Evolutionary conservation across 2,797 vertebrate species (phyloP), one percentile per base, ranked within the genome.

Genomic region (Spea hammondii): DNA sequence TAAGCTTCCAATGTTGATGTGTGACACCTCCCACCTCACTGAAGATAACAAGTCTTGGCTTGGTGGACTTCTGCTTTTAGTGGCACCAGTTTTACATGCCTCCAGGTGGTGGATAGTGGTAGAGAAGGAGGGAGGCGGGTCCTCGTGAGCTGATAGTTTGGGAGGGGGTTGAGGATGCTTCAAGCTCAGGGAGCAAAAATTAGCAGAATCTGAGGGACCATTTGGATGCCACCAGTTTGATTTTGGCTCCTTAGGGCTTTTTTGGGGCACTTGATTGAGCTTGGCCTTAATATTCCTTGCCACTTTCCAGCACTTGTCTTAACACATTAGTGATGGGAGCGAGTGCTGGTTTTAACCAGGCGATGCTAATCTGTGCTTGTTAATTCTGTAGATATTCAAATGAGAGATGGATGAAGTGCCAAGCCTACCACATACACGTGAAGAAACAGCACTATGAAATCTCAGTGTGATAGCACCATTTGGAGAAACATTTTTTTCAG

Each of bases 251-350:
- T 92, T 55, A 85, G 93, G 96, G 91, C 90, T 88, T 88, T 79
- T 90, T 32, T 92, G 81, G 89, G 90, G 91, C 92, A 92, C 92
- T 94, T 97, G 96, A 97, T 93, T 95, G 95, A 96, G 95, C 96
- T 90, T 88, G 84, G 92, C 92, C 92, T 93, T 96, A 96, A 97
- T 96, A 92, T 91, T 91, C 90, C 91, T 89, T 94, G 94, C 94
- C 94, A 95, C 91, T 94, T 95, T 95, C 93, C 95, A 95, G 94
- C 94, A 93, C 94, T 95, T 96, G 95, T 96, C 94, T 94, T 90
- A 95, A 94, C 93, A 95, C 90, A 97, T 97, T 97, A 96, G 94
- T 93, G 91, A 90, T 93, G 92, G 77, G 84, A 77, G 74, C 79
- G 64, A 74, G 87, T 82, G 85, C 85, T 89, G 86, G 88, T 88